Base-by-base conservation (phyloP, 2,888 invertebrate species). In the Athalia circularis region DNA sequence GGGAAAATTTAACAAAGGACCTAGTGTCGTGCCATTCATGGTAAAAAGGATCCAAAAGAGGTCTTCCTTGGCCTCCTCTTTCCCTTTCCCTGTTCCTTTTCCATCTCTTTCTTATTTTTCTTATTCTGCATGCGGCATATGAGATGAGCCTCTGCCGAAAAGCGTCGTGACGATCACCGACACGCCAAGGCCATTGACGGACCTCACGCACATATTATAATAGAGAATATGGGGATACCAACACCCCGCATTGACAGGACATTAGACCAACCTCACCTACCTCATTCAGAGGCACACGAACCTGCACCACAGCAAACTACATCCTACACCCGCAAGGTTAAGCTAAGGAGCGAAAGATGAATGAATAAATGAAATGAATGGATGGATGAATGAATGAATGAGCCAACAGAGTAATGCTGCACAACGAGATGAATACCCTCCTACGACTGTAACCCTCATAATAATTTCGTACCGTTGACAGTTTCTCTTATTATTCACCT, bases 211-310 rank as follows among this genome's bases (percentile, higher is more conserved):
- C 81, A 82, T 82, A 80, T 29, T 29, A 29, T 29, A 29, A 29
- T 29, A 29, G 29, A 29, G 29, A 29, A 29, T 29, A 29, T 29
- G 29, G 29, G 29, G 29, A 29, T 29, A 29, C 29, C 29, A 29
- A 29, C 29, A 29, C 29, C 29, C 29, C 29, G 29, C 29, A 29
- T 29, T 29, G 29, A 29, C 29, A 29, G 29, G 29, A 29, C 29
- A 29, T 29, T 29, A 29, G 29, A 29, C 29, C 2, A 29, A 29
- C 57, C 72, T 59, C 57, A 9, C 72, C 57, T 83, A 29, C 29
- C 83, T 83, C 83, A 83, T 83, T 83, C 83, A 83, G 80, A 79
- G 79, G 80, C 82, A 83, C 83, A 83, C 82, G 83, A 83, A 84
- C 83, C 80, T 81, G 83, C 52, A 52, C 52, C 15, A 45, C 59